Evolutionary conservation across 1,140 invertebrate species (phyloP), one percentile per base, ranked within the genome.

Genomic region (Drosophila sucinea): DNA sequence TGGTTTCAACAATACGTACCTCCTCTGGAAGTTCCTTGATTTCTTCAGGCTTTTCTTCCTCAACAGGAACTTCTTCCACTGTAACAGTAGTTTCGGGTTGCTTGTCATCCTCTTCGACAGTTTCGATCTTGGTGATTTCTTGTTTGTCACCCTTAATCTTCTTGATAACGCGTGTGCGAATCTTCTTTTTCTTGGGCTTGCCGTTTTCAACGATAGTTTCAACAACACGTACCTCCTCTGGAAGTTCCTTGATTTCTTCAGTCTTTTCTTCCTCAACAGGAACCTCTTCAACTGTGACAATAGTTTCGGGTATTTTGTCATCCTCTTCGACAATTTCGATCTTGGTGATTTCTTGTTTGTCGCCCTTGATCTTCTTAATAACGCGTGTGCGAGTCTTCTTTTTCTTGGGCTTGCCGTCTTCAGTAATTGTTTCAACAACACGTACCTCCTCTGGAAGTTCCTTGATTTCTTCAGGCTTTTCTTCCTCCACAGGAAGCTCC

Each of bases 321-420:
- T 54, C 47, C 7, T 54, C 47, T 54, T 54, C 47, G 7, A 54
- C 47, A 10, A 17, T 54, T 29, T 54, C 47, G 25, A 54, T 54
- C 47, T 54, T 54, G 47, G 47, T 54, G 7, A 54, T 17, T 54
- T 54, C 47, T 54, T 54, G 47, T 17, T 54, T 54, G 25, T 54
- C 47, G 2, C 47, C 47, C 47, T 54, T 54, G 4, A 54, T 17
- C 47, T 54, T 54, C 47, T 54, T 54, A 6, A 54, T 54, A 8
- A 54, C 47, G 6, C 47, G 23, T 54, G 47, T 54, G 25, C 47
- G 47, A 25, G 25, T 54, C 47, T 54, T 54, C 25, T 54, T 54
- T 8, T 54, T 29, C 27, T 54, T 29, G 1, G 51, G 51, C 1
- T 54, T 54, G 6, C 47, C 47, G 7, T 54, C 47, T 54, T 29